Evolutionary conservation across 2,797 vertebrate species (phyloP).

Genomic region (Netta rufina): DNA sequence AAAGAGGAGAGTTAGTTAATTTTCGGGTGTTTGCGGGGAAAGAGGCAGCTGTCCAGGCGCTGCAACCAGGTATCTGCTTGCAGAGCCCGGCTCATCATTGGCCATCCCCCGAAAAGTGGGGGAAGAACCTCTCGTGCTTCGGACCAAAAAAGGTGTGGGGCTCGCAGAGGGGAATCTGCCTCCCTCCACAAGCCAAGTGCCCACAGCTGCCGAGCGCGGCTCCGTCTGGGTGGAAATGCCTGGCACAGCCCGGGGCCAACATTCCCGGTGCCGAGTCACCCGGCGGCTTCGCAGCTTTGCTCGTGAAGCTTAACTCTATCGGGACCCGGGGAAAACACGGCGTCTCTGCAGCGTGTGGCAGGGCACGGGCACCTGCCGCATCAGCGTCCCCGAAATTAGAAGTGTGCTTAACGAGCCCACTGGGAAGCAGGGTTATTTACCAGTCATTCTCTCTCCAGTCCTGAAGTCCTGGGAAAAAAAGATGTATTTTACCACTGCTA

Average conservation of each 20-base stretch:
- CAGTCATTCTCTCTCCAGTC: not conserved
- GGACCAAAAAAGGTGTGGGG: conserved; percentile 48
- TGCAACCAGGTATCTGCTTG: not conserved
- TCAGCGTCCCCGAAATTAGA: not conserved
- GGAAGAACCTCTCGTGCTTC: conserved; percentile 13
- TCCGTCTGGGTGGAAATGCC: not conserved
- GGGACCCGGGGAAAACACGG: not conserved
- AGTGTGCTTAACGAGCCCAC: not conserved
- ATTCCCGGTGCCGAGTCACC: not conserved
- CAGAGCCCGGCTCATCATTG: not conserved
- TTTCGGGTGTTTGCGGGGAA: fast-evolving
- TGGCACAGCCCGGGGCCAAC: conserved; percentile 51
- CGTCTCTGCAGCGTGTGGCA: not conserved
- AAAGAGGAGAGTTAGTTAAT: not conserved
- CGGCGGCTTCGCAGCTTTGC: not conserved
- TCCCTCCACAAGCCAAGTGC: not conserved
- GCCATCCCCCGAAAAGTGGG: not conserved
- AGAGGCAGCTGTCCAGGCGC: not conserved
- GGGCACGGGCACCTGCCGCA: not conserved
- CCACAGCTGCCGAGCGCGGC: conserved; percentile 19
- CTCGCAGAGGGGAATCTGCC: conserved; percentile 33
- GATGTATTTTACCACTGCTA: not conserved
- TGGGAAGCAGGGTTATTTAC: not conserved
- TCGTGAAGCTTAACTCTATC: not conserved
- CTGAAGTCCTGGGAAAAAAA: not conserved